Evolutionary conservation across 1,140 invertebrate species (phyloP), one percentile per base, ranked within the genome.

Genomic region (Halictus rubicundus): DNA sequence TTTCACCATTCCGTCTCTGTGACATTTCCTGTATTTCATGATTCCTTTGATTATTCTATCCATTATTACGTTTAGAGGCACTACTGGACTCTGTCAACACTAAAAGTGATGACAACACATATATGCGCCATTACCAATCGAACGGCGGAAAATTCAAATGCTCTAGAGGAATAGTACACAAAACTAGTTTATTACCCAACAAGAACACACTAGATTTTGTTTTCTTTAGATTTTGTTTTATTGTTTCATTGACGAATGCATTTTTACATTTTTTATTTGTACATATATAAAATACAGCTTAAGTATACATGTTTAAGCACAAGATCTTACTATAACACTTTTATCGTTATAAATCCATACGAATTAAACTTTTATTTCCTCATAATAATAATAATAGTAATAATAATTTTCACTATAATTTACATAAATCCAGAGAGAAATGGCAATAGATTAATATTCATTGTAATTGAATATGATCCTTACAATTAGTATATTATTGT

Each of bases 31-130:
- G 92, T 98, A 98, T 90, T 95, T 95, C 95, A 98, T 97, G 69
- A 98, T 96, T 49, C 97, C 97, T 91, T 96, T 95, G 66, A 98
- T 93, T 90, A 98, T 97, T 91, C 96, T 95, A 88, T 98, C 96
- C 96, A 98, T 98, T 66, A 66, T 75, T 21, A 59, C 57, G 60
- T 65, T 73, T 60, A 25, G 19, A 64, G 32, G 73, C 77, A 65
- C 66, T 60, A 75, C 52, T 52, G 74, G 52, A 64, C 72, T 68
- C 19, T 73, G 19, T 54, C 25, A 78, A 68, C 80, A 54, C 65
- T 32, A 46, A 23, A 16, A 74, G 63, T 69, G 60, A 82, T 87
- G 82, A 89, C 71, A 85, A 42, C 68, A 84, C 86, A 83, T 60
- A 64, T 84, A 78, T 82, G 74, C 85, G 69, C 87, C 87, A 89